A percentile compares a stretch with the other conserved stretches of the same genome.
phyloP scores from a whole-genome alignment of 30 jellyfish, hydroid and myxozoan species.

The Aurelia aurita region DNA sequence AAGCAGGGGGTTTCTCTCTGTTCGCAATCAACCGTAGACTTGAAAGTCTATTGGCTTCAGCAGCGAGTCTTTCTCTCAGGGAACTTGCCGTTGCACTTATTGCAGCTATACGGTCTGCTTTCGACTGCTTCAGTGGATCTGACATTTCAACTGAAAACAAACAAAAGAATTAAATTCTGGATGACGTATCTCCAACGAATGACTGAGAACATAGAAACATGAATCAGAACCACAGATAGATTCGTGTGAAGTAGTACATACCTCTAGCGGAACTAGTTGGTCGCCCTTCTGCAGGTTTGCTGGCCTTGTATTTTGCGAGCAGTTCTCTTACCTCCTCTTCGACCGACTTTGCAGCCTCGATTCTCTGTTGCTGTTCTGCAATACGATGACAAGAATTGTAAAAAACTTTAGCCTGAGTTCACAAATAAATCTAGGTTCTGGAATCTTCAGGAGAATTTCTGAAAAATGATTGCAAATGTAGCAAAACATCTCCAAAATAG shows the following conservation, averaged over 20 bases:
- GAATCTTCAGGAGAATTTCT: no score
- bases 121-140: constrained; percentile 19
- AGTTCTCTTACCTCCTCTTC: constrained; percentile 62
- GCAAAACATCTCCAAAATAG: no score
- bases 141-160: not conserved
- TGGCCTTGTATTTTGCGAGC: constrained; percentile 52
- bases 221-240: no score
- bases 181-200: no score
- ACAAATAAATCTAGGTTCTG: no score
- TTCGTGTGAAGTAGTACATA: not conserved
- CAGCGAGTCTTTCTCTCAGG: constrained; percentile 77
- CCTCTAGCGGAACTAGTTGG: constrained; percentile 35
- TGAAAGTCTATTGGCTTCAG: constrained; percentile 84
- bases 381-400: not conserved
- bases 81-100: constrained; percentile 91
- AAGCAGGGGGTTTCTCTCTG: constrained; percentile 57
- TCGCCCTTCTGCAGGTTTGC: constrained; percentile 11
- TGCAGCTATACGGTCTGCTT: constrained; percentile 94
- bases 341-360: constrained; percentile 25
- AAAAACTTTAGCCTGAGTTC: no score
- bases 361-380: constrained; percentile 17
- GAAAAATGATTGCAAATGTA: no score
- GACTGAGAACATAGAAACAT: no score
- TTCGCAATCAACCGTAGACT: constrained; percentile 40
- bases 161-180: not conserved